Conservation (phyloP, 2,113 vertebrate genomes). For the Ailuropoda melanoleuca region DNA sequence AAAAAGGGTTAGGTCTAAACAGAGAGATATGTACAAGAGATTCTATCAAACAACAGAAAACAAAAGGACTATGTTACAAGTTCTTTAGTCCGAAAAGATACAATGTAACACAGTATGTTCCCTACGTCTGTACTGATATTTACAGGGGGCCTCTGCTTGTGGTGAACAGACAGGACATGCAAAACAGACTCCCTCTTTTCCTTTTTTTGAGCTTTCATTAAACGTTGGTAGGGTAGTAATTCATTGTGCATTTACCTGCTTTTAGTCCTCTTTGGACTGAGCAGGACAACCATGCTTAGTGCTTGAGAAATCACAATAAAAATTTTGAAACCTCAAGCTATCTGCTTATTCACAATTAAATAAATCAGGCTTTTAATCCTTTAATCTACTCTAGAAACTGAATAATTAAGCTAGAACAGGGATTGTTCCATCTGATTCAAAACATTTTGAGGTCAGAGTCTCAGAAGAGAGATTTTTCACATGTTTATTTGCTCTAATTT, state of each 20-base stretch:
- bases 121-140: not conserved
- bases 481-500: conserved; percentile 80
- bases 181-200: not conserved
- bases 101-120: not conserved
- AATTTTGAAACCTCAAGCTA: conserved; percentile 33
- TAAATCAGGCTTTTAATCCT: conserved; percentile 57
- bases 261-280: conserved; percentile 25
- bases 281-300: not conserved
- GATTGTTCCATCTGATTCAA: conserved; percentile 68
- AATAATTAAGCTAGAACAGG: conserved; percentile 54
- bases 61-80: not conserved
- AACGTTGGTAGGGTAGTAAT: not conserved
- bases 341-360: conserved; percentile 46
- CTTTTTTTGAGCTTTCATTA: not conserved
- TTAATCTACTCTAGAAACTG: conserved; percentile 66
- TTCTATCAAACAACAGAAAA: not conserved
- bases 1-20: not conserved
- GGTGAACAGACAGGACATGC: not conserved
- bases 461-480: conserved; percentile 71
- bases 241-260: not conserved
- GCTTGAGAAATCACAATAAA: conserved; percentile 31
- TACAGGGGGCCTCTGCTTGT: not conserved
- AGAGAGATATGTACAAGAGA: not conserved
- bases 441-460: conserved; percentile 62
- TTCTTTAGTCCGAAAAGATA: not conserved